Conservation (phyloP, 2,888 invertebrate species). For the Calliscelio sp. region DNA sequence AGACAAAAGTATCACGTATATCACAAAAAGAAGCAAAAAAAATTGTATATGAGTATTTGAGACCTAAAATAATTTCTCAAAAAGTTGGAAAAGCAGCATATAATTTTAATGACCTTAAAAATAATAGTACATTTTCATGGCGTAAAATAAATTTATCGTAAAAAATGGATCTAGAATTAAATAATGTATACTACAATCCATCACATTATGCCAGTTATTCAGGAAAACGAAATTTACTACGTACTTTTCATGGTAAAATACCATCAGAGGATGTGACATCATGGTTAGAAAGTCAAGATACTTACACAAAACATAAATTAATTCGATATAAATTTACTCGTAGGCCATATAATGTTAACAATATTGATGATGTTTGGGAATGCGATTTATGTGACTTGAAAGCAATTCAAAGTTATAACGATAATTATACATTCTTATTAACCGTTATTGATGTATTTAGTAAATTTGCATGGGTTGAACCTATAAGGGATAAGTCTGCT, state of each 20-base stretch:
- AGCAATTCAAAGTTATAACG: constrained; percentile 49
- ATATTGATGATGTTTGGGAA: constrained; percentile 73
- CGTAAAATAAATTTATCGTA: constrained; percentile 4
- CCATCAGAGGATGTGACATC: background rate
- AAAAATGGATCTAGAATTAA: background rate
- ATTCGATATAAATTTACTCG: constrained; percentile 53
- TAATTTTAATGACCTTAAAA: background rate
- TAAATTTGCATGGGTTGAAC: constrained; percentile 72
- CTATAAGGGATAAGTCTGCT: constrained; percentile 73
- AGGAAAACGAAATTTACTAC: constrained; percentile 7
- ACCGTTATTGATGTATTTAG: constrained; percentile 66
- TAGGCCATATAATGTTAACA: constrained; percentile 52
- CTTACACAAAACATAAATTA: too few relatives aligned
- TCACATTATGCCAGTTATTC: constrained; percentile 23
- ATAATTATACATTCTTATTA: constrained; percentile 55
- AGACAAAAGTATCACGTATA: too few relatives aligned
- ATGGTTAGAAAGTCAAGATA: constrained; percentile 66
- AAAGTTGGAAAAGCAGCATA: too few relatives aligned
- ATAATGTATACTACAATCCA: constrained; percentile 41
- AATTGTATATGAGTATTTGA: too few relatives aligned
- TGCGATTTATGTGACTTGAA: constrained; percentile 48
- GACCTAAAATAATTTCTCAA: too few relatives aligned
- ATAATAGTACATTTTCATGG: constrained; percentile 1
- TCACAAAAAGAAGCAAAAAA: too few relatives aligned
- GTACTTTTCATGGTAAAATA: background rate